A percentile compares a stretch with the other conserved stretches of the same genome.
Evolutionary conservation across 1,140 invertebrate genomes (phyloP).

Genomic region (Thaumatotibia leucotreta): DNA sequence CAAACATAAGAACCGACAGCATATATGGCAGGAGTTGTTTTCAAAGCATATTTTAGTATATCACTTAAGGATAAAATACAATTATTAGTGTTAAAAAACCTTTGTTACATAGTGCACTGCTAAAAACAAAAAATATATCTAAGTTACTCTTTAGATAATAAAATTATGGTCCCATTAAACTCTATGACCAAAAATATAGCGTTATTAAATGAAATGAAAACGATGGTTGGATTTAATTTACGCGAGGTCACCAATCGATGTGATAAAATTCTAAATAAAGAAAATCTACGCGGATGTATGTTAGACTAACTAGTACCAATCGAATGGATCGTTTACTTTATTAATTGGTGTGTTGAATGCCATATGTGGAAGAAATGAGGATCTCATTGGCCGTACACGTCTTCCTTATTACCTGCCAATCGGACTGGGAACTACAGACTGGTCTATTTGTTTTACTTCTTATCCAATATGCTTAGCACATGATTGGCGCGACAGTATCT

Average conservation of each 20-base stretch:
- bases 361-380: neutral
- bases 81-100: too few species aligned
- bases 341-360: constrained; percentile 16
- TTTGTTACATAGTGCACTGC: too few species aligned
- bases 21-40: too few species aligned
- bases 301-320: neutral
- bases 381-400: neutral
- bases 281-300: neutral
- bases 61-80: too few species aligned
- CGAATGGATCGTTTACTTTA: constrained; percentile 28
- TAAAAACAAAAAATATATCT: too few species aligned
- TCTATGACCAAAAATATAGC: constrained; percentile 9
- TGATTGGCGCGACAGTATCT: too few species aligned
- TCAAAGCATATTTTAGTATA: too few species aligned
- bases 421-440: neutral
- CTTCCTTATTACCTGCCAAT: neutral
- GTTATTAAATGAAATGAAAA: neutral
- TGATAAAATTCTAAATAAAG: neutral
- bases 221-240: neutral
- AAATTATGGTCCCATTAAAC: too few species aligned
- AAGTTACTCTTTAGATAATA: too few species aligned
- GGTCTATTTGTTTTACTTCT: neutral
- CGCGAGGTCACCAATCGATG: constrained; percentile 17
- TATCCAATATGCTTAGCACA: neutral
- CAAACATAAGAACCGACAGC: too few species aligned